A percentile compares a stretch with the other conserved stretches of the same genome.
Conservation (phyloP, 2,797 vertebrate species). For the Halcyon badia region DNA sequence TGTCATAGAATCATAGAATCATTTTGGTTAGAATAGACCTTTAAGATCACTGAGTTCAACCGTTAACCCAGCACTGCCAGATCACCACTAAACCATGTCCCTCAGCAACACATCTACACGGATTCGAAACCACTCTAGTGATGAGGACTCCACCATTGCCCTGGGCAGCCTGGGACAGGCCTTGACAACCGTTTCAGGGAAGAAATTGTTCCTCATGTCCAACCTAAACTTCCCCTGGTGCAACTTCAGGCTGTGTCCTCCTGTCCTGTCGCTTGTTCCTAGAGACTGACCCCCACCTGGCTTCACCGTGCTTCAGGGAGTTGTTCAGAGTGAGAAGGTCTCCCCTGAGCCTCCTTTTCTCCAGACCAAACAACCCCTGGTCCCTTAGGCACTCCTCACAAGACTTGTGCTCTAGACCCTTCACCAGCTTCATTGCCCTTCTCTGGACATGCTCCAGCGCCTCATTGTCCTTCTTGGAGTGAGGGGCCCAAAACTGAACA, state of each 20-base stretch:
- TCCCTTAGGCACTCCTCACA: no score
- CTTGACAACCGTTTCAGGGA: background rate
- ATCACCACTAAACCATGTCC: background rate
- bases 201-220: background rate
- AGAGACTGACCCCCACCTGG: no score
- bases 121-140: background rate
- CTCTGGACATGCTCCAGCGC: no score
- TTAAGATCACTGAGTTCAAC: background rate
- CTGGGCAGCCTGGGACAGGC: background rate
- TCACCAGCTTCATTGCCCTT: no score
- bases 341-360: no score
- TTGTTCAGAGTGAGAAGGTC: no score
- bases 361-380: no score
- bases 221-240: background rate
- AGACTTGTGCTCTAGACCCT: no score
- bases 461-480: no score
- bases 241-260: background rate
- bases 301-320: no score
- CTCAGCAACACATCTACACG: background rate
- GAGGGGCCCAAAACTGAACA: no score
- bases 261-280: no score
- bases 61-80: background rate
- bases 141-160: background rate
- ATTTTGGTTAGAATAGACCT: background rate
- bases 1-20: background rate